Evolutionary conservation across 2,888 invertebrate genomes (phyloP).

Genomic region (Myopa testacea): DNA sequence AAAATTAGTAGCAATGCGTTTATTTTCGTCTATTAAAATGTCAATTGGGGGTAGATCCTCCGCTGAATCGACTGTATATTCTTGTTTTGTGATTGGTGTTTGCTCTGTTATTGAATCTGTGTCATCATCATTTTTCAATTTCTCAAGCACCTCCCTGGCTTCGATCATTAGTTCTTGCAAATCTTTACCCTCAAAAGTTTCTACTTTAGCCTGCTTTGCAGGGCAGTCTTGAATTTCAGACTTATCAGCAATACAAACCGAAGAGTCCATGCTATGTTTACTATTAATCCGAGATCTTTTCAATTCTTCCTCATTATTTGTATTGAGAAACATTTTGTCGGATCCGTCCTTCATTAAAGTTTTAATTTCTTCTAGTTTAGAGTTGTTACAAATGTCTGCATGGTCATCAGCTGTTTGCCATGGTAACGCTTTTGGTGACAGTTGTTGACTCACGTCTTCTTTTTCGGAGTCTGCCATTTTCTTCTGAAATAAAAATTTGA

Average conservation of each 20-base stretch:
- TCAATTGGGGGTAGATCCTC: not conserved
- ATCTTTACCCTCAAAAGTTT: not conserved
- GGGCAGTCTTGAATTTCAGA: not conserved
- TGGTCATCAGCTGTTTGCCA: not conserved
- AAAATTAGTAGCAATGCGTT: not conserved
- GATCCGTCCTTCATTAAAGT: not conserved
- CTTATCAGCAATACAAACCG: not conserved
- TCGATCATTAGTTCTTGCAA: not conserved
- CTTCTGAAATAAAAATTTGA: slow-evolving; percentile 36
- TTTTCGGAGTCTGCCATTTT: slow-evolving; percentile 26
- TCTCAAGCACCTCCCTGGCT: not conserved
- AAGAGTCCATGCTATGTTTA: slow-evolving; percentile 1
- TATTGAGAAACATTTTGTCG: not conserved
- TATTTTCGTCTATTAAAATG: not conserved
- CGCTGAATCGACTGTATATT: not conserved
- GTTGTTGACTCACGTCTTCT: slow-evolving; percentile 9
- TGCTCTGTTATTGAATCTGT: not conserved
- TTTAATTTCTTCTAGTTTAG: not conserved
- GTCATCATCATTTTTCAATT: not conserved
- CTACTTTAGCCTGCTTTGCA: slow-evolving; percentile 6
- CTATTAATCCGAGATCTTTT: slow-evolving; percentile 27
- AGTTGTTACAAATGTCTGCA: not conserved
- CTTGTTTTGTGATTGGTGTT: not conserved
- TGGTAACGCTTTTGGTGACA: not conserved
- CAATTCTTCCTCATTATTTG: slow-evolving; percentile 10